These are phyloP conservation scores for Xylota segnis DNA, from an alignment of 2,888 invertebrate species.

Conservation along the genomic window DNA sequence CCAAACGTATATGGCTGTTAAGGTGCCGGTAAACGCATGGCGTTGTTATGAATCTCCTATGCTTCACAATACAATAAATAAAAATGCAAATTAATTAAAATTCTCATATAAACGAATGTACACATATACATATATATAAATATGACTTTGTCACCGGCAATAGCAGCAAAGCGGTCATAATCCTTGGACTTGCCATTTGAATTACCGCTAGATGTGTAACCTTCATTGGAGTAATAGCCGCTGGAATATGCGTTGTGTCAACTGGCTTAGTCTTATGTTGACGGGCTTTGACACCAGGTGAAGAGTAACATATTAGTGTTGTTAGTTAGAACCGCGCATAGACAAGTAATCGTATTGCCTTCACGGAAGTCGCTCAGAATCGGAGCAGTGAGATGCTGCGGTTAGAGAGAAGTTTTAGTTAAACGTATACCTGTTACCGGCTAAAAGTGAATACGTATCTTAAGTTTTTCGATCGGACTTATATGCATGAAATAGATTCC, in stretches of 20 bases:
- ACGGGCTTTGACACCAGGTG: slow-evolving; percentile 10
- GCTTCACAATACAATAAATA: slow-evolving; percentile 4
- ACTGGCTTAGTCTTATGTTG: slow-evolving; percentile 18
- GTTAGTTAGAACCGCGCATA: not conserved
- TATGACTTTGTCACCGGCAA: slow-evolving; percentile 7
- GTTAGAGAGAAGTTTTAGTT: not conserved
- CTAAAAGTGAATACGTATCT: not conserved
- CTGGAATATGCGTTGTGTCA: slow-evolving; percentile 37
- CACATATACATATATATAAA: too few species aligned
- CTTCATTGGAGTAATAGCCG: slow-evolving; percentile 35
- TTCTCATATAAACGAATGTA: not conserved
- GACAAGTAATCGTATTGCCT: not conserved
- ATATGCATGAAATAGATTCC: not conserved
- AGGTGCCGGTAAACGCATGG: slow-evolving; percentile 32
- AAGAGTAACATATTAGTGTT: slow-evolving; percentile 1
- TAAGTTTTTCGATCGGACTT: not conserved
- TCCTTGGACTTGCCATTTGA: slow-evolving; percentile 78
- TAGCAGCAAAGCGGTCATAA: slow-evolving; percentile 30
- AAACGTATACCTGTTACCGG: not conserved
- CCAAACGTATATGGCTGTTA: slow-evolving; percentile 12
- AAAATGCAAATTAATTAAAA: slow-evolving; percentile 16
- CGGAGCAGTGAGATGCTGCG: not conserved
- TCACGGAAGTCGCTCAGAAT: slow-evolving; percentile 4
- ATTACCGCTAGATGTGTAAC: slow-evolving; percentile 69
- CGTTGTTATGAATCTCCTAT: slow-evolving; percentile 30